Evolutionary conservation across 30 jellyfish, hydroid and myxozoan genomes (phyloP).

Genomic region (Turritopsis rubra): DNA sequence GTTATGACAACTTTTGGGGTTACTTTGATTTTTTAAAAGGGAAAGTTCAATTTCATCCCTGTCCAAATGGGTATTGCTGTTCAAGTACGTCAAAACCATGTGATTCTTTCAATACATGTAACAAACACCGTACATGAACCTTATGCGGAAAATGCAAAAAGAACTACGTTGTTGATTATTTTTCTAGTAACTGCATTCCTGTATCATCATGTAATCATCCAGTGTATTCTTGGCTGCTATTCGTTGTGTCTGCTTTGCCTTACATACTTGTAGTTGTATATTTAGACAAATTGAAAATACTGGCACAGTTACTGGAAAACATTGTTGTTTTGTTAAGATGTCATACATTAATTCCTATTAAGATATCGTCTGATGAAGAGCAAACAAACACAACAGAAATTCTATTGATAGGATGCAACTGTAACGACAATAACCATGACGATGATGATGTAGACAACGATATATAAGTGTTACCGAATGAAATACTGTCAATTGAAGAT

Average conservation of each 20-base stretch:
- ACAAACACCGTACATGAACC: conserved; percentile 9
- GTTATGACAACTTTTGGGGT: conserved; percentile 3
- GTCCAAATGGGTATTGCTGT: conserved; percentile 7
- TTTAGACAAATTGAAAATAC: background rate
- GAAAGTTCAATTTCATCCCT: background rate
- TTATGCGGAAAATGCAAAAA: conserved; percentile 31
- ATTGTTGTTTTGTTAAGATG: background rate
- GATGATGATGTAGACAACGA: background rate
- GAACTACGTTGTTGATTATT: conserved; percentile 16
- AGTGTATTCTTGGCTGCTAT: background rate
- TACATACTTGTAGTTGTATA: background rate
- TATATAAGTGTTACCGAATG: background rate
- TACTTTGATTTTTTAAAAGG: background rate
- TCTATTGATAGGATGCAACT: background rate
- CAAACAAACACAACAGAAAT: background rate
- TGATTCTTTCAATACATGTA: conserved; percentile 15
- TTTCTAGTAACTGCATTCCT: conserved; percentile 16
- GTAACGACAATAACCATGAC: background rate
- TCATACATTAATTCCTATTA: background rate
- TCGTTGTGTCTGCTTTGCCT: background rate
- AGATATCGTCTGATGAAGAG: background rate
- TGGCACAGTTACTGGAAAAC: background rate
- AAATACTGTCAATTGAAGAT: background rate
- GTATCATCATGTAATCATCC: conserved; percentile 8
- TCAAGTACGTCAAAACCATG: background rate